Evolutionary conservation across 1,140 invertebrate species (phyloP).

Genomic region (Bombus turneri): DNA sequence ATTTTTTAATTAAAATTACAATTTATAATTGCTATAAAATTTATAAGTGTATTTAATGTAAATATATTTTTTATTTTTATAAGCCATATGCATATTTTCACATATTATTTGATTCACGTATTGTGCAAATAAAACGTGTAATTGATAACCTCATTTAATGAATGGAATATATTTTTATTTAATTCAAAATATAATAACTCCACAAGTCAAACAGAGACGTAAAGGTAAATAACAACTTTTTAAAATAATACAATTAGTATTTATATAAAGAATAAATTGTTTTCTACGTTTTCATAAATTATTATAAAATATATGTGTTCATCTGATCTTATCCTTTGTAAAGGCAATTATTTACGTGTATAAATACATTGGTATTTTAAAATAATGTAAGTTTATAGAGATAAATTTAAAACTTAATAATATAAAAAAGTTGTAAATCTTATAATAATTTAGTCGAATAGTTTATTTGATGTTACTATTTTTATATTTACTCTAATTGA

Average conservation of each 20-base stretch:
- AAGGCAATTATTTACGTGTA: neutral
- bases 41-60: neutral
- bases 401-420: neutral
- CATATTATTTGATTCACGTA: constrained; percentile 1
- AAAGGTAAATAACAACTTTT: constrained; percentile 26
- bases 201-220: neutral
- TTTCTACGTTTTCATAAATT: neutral
- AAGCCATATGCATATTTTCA: neutral
- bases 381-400: neutral
- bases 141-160: constrained; percentile 1
- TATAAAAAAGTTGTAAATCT: neutral
- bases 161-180: neutral
- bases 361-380: no score
- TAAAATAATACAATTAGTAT: neutral
- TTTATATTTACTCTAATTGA: neutral
- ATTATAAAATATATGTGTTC: neutral
- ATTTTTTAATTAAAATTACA: neutral
- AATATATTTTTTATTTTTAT: neutral
- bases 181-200: neutral
- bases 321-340: neutral
- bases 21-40: neutral
- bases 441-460: neutral
- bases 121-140: constrained; percentile 5
- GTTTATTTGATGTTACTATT: neutral
- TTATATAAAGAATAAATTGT: neutral